Evolutionary conservation across 2,888 invertebrate species (phyloP), one percentile per base, ranked within the genome.

Genomic region (Gasteruption jaculator): DNA sequence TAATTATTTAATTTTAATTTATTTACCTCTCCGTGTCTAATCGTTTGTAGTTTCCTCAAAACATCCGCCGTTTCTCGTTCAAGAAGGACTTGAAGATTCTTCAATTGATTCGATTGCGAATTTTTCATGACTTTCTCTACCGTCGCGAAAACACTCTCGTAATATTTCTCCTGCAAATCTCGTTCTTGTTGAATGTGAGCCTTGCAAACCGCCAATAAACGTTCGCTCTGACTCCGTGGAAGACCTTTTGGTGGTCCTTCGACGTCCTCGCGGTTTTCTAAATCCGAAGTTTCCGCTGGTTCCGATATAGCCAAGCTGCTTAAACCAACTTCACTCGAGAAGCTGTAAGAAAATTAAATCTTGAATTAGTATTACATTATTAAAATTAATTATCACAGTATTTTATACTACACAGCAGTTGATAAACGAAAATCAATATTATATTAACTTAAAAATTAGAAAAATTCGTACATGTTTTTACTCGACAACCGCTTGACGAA

Each of bases 101-200:
- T 91, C 71, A 88, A 76, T 73, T 93, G 91, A 54, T 80, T 82
- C 26, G 81, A 76, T 65, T 92, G 91, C 16, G 91, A 87, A 38
- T 76, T 73, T 52, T 80, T 80, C 74, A 92, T 80, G 32, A 84
- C 81, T 72, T 91, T 91, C 57, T 92, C 92, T 1, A 89, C 80
- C 20, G 81, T 80, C 8, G 77, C 72, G 65, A 82, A 89, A 51
- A 88, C 81, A 50, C 79, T 76, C 57, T 91, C 89, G 68, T 90
- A 87, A 71, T 90, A 91, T 61, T 89, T 86, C 64, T 90, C 84
- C 34, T 86, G 81, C 47, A 93, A 68, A 48, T 89, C 87, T 31
- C 81, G 77, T 67, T 88, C 87, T 43, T 82, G 81, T 20, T 77
- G 72, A 22, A 83, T 78, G 46, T 86, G 85, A 48, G 86, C 85